phyloP scores from a whole-genome alignment of 2,797 vertebrate species.

The Ctenochaetus hawaiiensis region DNA sequence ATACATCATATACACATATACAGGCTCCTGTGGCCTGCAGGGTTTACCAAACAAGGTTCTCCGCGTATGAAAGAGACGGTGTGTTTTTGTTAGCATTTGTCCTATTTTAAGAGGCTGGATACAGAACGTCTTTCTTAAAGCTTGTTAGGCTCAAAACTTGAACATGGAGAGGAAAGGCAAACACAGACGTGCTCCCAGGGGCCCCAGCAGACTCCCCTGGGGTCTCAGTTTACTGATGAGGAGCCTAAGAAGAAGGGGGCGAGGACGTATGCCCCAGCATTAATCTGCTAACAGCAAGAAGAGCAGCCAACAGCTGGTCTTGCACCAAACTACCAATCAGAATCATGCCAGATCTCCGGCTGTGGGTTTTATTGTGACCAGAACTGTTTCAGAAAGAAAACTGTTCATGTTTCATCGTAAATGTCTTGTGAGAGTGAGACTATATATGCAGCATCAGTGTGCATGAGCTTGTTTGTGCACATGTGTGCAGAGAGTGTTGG shows the following conservation, averaged over 20 bases:
- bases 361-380: constrained; percentile 63
- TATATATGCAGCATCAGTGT: constrained; percentile 39
- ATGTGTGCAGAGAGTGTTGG: constrained; percentile 30
- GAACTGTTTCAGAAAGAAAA: constrained; percentile 57
- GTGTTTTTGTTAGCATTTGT: constrained; percentile 1
- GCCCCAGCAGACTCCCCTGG: constrained; percentile 49
- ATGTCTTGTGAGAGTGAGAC: constrained; percentile 53
- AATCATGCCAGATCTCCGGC: constrained; percentile 75
- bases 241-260: constrained; percentile 47
- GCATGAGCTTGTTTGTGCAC: constrained; percentile 41
- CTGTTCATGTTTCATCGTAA: constrained; percentile 65
- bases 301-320: constrained; percentile 72
- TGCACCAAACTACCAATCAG: constrained; percentile 61
- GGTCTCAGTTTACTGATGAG: constrained; percentile 55
- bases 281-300: constrained; percentile 74
- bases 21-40: too few species aligned
- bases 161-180: constrained; percentile 49
- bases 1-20: neutral
- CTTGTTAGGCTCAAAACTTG: constrained; percentile 37
- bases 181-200: constrained; percentile 56
- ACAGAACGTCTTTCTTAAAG: constrained; percentile 32
- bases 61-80: neutral
- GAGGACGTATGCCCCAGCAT: constrained; percentile 66
- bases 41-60: neutral
- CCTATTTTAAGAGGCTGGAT: neutral